A percentile compares a stretch with the other conserved stretches of the same genome.
Evolutionary conservation across 2,797 vertebrate genomes (phyloP).

Genomic region (Buphagus erythrorhynchus): DNA sequence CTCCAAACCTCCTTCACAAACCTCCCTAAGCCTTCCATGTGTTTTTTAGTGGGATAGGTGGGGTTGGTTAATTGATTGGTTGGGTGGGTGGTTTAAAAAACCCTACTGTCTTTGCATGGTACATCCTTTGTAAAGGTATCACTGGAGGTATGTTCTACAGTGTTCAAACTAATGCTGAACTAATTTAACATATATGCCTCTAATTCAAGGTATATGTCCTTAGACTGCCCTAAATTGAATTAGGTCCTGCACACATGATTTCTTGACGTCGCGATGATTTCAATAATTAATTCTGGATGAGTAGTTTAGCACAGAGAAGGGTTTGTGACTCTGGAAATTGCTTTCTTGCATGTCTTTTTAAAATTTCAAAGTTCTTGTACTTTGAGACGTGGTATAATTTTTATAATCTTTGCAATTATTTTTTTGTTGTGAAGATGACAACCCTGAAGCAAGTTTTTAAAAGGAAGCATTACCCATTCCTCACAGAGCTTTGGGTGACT

Average conservation of each 20-base stretch:
- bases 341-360: not conserved
- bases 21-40: not conserved
- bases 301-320: not conserved
- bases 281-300: not conserved
- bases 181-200: not conserved
- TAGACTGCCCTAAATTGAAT: not conserved
- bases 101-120: not conserved
- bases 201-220: not conserved
- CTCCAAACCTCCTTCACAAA: not conserved
- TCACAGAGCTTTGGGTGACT: not conserved
- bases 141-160: not conserved
- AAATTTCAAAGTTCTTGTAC: not conserved
- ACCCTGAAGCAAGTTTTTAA: not conserved
- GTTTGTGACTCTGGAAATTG: not conserved
- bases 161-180: not conserved
- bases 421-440: not conserved
- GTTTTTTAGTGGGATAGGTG: not conserved
- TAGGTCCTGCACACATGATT: not conserved
- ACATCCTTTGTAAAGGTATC: not conserved
- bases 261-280: fast-evolving
- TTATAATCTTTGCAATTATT: not conserved
- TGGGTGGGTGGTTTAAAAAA: not conserved
- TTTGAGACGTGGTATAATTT: not conserved
- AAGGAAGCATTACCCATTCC: not conserved
- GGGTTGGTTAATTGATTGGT: not conserved